Percentiles rank a stretch among this genome's conserved stretches.
These are phyloP conservation scores for Falcunculus frontatus DNA, from an alignment of 2,113 vertebrate genomes.

Conservation along the genomic window DNA sequence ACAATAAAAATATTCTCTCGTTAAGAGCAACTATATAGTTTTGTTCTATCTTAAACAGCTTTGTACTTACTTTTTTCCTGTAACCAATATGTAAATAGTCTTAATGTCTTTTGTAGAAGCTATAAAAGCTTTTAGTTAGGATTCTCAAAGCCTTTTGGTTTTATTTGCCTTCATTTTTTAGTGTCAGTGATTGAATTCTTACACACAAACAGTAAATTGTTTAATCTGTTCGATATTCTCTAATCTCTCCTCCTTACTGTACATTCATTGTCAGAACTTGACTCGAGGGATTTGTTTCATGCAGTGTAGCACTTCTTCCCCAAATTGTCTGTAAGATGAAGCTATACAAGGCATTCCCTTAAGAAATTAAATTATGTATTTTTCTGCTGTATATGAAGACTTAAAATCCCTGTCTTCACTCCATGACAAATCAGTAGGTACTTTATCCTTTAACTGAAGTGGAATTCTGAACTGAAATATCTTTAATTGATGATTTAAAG, in stretches of 20 bases:
- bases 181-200: neutral
- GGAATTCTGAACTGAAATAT: neutral
- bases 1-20: neutral
- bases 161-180: neutral
- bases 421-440: neutral
- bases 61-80: neutral
- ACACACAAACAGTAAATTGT: neutral
- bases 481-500: neutral
- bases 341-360: neutral
- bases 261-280: neutral
- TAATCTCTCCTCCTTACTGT: neutral
- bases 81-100: neutral
- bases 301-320: neutral
- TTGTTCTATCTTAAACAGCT: neutral
- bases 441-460: neutral
- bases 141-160: neutral
- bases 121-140: neutral
- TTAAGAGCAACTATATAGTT: neutral
- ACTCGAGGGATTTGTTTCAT: neutral
- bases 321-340: neutral
- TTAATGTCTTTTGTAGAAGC: neutral
- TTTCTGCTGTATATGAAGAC: neutral
- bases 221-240: neutral
- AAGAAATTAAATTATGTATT: neutral
- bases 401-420: neutral